A percentile compares a stretch with the other conserved stretches of the same genome.
phyloP scores from a whole-genome alignment of 2,888 invertebrate species.

The Itoplectis maculator region DNA sequence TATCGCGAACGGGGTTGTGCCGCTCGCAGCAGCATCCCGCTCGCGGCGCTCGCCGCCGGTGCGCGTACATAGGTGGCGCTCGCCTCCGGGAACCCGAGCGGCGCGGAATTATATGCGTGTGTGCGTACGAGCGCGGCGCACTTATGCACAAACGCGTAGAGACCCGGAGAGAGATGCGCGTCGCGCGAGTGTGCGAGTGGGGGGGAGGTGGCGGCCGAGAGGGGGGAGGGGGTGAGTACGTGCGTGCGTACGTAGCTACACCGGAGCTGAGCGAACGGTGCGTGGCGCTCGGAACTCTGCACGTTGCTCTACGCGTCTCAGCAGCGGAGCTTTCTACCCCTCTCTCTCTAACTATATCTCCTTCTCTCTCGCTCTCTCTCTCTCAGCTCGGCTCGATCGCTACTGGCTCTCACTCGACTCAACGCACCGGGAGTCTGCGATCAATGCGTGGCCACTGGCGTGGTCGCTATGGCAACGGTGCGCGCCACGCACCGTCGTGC shows the following conservation, averaged over 20 bases:
- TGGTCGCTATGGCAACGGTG: conserved; percentile 83
- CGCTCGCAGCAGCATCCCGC: conserved; percentile 36
- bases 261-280: conserved; percentile 59
- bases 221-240: conserved; percentile 30
- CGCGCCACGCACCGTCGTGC: conserved; percentile 77
- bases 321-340: conserved; percentile 52
- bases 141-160: conserved; percentile 19
- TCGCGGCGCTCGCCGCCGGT: not conserved
- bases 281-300: conserved; percentile 37
- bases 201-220: not conserved
- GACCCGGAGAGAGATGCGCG: conserved; percentile 33
- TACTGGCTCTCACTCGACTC: conserved; percentile 76
- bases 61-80: not conserved
- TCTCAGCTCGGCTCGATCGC: conserved; percentile 67
- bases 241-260: conserved; percentile 54
- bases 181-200: conserved; percentile 1
- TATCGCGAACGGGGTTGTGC: conserved; percentile 34
- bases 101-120: conserved; percentile 21
- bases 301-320: conserved; percentile 61
- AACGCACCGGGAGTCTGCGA: conserved; percentile 84
- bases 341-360: conserved; percentile 28
- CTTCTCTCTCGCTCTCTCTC: conserved; percentile 38
- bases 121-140: conserved; percentile 27
- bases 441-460: conserved; percentile 83
- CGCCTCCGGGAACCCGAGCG: not conserved